These are phyloP conservation scores for Panthera tigris DNA, from an alignment of 2,113 vertebrate genomes.

Conservation along the genomic window DNA sequence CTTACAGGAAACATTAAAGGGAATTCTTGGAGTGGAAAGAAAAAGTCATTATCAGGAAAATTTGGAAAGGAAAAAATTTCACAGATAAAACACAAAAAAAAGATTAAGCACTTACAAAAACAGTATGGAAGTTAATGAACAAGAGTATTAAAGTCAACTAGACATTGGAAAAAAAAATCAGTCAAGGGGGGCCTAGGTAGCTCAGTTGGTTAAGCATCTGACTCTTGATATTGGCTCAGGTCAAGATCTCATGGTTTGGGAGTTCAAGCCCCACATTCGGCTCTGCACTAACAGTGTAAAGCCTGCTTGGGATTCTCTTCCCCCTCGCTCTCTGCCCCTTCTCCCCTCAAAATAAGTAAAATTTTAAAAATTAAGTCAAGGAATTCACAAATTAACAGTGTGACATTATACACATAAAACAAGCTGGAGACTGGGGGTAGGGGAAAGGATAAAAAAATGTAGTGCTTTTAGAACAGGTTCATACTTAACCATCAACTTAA, in stretches of 20 bases:
- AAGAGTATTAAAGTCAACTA: neutral
- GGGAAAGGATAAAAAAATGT: neutral
- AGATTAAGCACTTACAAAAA: neutral
- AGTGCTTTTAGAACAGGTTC: neutral
- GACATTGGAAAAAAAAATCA: neutral
- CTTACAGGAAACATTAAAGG: neutral
- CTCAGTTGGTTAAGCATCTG: too few relatives aligned
- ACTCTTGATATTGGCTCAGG: too few relatives aligned
- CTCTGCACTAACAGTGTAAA: too few relatives aligned
- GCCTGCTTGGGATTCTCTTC: too few relatives aligned
- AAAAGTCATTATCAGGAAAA: neutral
- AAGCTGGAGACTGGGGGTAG: too few relatives aligned
- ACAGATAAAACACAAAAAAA: neutral
- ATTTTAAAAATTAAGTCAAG: neutral
- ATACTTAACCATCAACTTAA: neutral
- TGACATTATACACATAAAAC: neutral
- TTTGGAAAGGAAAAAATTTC: neutral
- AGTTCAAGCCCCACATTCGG: too few relatives aligned
- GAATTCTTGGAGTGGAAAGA: neutral
- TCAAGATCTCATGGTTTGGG: too few relatives aligned
- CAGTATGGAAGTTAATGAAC: neutral
- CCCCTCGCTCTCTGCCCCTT: too few relatives aligned
- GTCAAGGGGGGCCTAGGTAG: neutral
- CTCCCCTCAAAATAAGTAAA: too few relatives aligned
- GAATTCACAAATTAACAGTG: neutral